Conservation (phyloP, 64 coral and sea anemone species). For the Porites lutea region DNA sequence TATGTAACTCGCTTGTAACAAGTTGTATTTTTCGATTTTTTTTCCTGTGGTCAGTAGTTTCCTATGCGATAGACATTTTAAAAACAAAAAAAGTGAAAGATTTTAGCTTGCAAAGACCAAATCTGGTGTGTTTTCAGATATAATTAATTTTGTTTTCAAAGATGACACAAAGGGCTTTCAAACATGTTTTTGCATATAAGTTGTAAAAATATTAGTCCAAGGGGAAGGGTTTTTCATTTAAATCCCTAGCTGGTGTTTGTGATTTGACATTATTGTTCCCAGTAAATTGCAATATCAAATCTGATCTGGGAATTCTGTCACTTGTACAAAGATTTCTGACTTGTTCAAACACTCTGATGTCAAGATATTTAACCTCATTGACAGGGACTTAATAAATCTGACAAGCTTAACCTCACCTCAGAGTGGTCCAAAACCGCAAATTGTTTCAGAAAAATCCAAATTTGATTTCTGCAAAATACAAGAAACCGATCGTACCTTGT, state of each 20-base stretch:
- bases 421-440: neutral
- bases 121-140: neutral
- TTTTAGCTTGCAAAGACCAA: neutral
- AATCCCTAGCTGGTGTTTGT: neutral
- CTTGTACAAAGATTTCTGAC: constrained; percentile 8
- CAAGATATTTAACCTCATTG: constrained; percentile 25
- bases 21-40: neutral
- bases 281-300: neutral
- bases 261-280: neutral
- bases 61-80: neutral
- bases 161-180: neutral
- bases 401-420: neutral
- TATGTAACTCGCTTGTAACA: neutral
- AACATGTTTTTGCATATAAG: neutral
- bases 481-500: too few species aligned
- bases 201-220: neutral
- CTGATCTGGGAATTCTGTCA: neutral
- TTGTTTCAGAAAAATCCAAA: too few species aligned
- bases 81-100: neutral
- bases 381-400: neutral
- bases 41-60: neutral
- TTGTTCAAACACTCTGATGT: neutral
- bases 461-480: too few species aligned
- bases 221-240: neutral
- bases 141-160: constrained; percentile 13